Conservation (phyloP, 2,888 invertebrate species). For the Xestoiulus laeticollis region DNA sequence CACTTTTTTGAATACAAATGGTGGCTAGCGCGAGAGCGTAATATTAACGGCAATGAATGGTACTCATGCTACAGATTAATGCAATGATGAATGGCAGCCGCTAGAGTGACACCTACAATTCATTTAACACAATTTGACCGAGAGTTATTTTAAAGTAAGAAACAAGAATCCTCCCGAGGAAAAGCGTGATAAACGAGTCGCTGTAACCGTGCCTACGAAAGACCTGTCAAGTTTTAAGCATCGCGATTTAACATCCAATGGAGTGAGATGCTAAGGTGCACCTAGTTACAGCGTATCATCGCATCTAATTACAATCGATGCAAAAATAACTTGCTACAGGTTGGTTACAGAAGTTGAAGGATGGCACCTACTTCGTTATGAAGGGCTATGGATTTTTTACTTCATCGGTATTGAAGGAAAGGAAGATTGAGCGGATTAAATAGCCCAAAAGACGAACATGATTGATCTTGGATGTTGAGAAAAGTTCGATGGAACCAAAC, state of each 20-base stretch:
- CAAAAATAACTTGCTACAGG: background rate
- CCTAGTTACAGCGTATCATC: background rate
- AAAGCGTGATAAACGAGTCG: constrained; percentile 45
- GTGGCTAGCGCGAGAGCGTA: background rate
- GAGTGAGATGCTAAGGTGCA: background rate
- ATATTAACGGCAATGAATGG: constrained; percentile 47
- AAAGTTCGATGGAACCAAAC: too few species aligned
- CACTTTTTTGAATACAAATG: constrained; percentile 44
- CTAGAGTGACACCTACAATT: constrained; percentile 49
- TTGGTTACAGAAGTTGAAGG: too few species aligned
- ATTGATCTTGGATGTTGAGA: background rate
- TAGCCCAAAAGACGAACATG: background rate
- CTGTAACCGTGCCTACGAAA: background rate
- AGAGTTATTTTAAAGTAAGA: constrained; percentile 47
- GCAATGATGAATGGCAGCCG: constrained; percentile 44
- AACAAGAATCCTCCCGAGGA: constrained; percentile 50
- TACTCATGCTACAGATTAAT: constrained; percentile 45
- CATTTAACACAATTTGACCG: constrained; percentile 51
- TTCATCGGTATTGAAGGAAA: too few species aligned
- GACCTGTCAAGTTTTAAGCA: constrained; percentile 36
- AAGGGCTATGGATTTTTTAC: too few species aligned
- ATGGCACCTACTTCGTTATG: too few species aligned
- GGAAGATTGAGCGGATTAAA: too few species aligned
- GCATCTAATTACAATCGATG: background rate
- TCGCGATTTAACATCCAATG: background rate